Percentiles rank a stretch among this genome's conserved stretches.
Conservation (phyloP, 2,888 invertebrate species). For the Limenitis camilla region DNA sequence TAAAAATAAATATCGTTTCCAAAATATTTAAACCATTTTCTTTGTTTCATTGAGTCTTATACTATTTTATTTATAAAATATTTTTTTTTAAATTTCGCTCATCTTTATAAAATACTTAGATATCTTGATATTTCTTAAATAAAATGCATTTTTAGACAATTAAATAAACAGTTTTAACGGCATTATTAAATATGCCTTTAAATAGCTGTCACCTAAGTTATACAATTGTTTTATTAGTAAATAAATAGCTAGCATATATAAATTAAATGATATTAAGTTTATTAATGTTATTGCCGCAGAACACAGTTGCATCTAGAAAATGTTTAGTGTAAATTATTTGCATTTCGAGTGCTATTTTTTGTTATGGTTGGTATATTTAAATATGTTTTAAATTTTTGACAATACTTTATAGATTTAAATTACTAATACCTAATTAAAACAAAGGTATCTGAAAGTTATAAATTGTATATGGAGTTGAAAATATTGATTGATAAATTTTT, state of each 20-base stretch:
- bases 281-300: neutral
- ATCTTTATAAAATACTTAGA: too few relatives aligned
- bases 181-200: constrained; percentile 5
- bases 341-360: too few relatives aligned
- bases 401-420: constrained; percentile 16
- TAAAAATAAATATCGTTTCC: too few relatives aligned
- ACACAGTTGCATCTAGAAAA: neutral
- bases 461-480: neutral
- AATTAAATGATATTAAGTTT: constrained; percentile 1
- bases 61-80: too few relatives aligned
- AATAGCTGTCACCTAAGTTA: constrained; percentile 13
- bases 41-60: too few relatives aligned
- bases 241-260: constrained; percentile 8
- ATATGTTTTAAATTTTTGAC: constrained; percentile 16
- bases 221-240: constrained; percentile 15
- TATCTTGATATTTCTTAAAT: constrained; percentile 1
- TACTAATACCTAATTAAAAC: constrained; percentile 1
- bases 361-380: constrained; percentile 1
- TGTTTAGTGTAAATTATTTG: too few relatives aligned
- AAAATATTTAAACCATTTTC: too few relatives aligned
- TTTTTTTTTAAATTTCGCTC: too few relatives aligned
- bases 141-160: neutral
- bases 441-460: neutral
- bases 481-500: constrained; percentile 1
- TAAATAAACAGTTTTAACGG: neutral